These are phyloP conservation scores for Gortyna flavago DNA, from an alignment of 2,888 invertebrate genomes.

Conservation along the genomic window DNA sequence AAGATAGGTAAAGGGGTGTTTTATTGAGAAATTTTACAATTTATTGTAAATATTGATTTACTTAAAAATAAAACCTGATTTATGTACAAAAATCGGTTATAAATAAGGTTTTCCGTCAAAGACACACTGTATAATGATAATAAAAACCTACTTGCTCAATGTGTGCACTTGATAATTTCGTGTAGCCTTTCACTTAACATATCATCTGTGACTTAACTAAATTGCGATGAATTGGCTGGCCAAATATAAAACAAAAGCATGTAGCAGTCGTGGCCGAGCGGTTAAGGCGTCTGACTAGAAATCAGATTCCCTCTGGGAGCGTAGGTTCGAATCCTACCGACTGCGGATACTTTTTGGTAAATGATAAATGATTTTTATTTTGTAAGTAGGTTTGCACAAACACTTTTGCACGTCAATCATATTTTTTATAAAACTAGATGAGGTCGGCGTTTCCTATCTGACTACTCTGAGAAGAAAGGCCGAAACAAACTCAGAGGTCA, in stretches of 20 bases:
- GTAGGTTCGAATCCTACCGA: conserved; percentile 97
- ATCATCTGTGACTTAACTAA: conserved; percentile 8
- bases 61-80: no score
- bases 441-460: no score
- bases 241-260: background rate
- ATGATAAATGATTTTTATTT: no score
- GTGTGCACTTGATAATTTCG: background rate
- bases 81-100: background rate
- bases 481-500: no score
- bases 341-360: conserved; percentile 91
- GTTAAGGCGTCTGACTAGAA: conserved; percentile 97
- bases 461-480: no score
- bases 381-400: no score
- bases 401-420: no score
- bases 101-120: background rate
- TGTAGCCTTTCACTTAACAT: conserved; percentile 43
- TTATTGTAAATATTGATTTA: background rate
- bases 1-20: background rate
- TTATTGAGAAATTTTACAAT: background rate
- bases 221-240: background rate
- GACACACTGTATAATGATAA: background rate
- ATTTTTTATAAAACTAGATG: no score
- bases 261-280: conserved; percentile 95
- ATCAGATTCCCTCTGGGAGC: conserved; percentile 97
- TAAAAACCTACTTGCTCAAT: background rate